Base-by-base conservation (phyloP, 2,888 invertebrate genomes). In the Bombylius discolor region DNA sequence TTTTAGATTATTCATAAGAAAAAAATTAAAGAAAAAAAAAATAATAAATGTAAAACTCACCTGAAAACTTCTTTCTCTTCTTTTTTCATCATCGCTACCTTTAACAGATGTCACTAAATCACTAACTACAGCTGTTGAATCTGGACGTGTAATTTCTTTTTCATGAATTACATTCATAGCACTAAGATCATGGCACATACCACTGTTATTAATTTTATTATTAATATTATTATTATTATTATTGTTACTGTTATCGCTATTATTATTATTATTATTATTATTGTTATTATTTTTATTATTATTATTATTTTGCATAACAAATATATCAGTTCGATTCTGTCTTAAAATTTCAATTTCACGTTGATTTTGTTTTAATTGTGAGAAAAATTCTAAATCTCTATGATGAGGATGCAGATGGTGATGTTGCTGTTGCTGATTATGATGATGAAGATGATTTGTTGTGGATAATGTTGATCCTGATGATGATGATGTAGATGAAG, bases 61-160 rank as follows among this genome's bases (percentile, higher is more conserved):
- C 71, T 73, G 70, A 64, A 72, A 72, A 64, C 68, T 68, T 60
- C 72, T 65, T 55, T 68, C 65, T 54, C 69, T 64, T 51, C 70
- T 67, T 61, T 69, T 71, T 55, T 70, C 68, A 53, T 70, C 71
- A 58, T 67, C 64, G 54, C 67, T 68, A 50, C 63, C 47, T 36
- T 51, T 52, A 47, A 56, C 48, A 47, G 56, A 56, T 49, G 58
- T 51, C 14, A 55, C 51, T 32, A 58, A 11, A 49, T 55, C 50
- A 53, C 55, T 51, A 52, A 58, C 55, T 23, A 53, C 51, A 32
- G 71, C 71, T 32, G 73, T 73, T 42, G 73, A 73, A 64, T 73
- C 73, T 58, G 73, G 73, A 65, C 73, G 71, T 44, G 60, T 52
- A 23, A 58, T 44, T 52, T 61, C 59, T 34, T 58, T 61, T 33